Evolutionary conservation across 2,888 invertebrate genomes (phyloP).

Genomic region (Sphecodes monilicornis): DNA sequence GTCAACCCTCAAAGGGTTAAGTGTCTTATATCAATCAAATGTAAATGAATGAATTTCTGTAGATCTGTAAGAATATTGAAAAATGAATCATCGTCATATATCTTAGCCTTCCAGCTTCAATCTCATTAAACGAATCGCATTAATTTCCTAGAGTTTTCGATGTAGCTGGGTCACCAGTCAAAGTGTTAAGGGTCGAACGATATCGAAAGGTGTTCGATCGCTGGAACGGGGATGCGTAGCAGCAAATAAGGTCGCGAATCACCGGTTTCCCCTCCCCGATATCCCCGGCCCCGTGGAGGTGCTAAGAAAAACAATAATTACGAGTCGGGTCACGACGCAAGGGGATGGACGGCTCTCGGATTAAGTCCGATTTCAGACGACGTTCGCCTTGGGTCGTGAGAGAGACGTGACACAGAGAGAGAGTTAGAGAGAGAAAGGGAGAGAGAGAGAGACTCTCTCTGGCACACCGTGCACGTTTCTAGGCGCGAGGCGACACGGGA

Average conservation of each 20-base stretch:
- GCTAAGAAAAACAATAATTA: slow-evolving; percentile 4
- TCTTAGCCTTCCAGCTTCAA: too few species aligned
- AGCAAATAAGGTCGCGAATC: slow-evolving; percentile 8
- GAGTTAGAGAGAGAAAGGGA: not conserved
- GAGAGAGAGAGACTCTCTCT: not conserved
- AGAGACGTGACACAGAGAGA: not conserved
- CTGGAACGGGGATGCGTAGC: not conserved
- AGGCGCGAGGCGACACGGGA: not conserved
- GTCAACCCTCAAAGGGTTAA: not conserved
- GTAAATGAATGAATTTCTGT: not conserved
- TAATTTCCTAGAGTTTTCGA: not conserved
- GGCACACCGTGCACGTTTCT: slow-evolving; percentile 4
- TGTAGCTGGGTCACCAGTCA: not conserved
- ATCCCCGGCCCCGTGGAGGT: not conserved
- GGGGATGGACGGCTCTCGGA: slow-evolving; percentile 8
- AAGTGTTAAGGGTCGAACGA: not conserved
- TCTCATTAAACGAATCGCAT: too few species aligned
- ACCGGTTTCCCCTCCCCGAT: not conserved
- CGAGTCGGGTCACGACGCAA: slow-evolving; percentile 11
- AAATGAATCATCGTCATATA: not conserved
- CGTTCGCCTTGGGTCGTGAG: not conserved
- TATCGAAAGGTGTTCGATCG: not conserved
- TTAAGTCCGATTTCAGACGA: slow-evolving; percentile 12
- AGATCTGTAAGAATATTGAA: not conserved
- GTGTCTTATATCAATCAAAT: rapidly evolving